Base-by-base conservation (phyloP, 1,140 invertebrate genomes). In the Aphaenogaster rudis region DNA sequence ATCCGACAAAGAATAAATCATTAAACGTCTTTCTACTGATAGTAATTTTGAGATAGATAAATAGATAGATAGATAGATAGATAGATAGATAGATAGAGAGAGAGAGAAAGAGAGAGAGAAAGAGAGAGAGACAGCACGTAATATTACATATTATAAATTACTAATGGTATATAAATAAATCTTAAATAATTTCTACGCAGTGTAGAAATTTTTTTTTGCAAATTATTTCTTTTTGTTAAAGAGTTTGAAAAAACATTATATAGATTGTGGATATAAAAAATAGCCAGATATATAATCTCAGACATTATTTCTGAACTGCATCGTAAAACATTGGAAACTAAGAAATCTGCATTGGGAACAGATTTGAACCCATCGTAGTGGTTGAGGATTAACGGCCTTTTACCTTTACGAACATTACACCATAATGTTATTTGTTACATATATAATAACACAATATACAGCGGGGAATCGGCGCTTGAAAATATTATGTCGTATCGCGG, bases 401-500 rank as follows among this genome's bases (percentile, higher is more conserved):
- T 71, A 77, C 13, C 54, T 85, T 78, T 78, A 67, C 39, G 50
- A 48, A 78, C 86, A 59, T 88, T 66, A 80, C 74, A 61, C 21
- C 48, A 67, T 74, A 69, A 63, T 85, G 86, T 82, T 88, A 76
- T 45, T 79, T 67, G 79, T 86, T 74, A 80, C 45, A 72, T 87
- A 61, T 85, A 86, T 88, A 86, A 67, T 61, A 88, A 92, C 86
- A 91, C 77, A 90, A 93, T 79, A 89, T 90, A 89, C 77, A 84
- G 33, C 74, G 52, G 85, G 77, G 50, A 78, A 87, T 88, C 87
- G 63, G 87, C 78, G 82, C 74, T 90, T 87, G 88, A 92, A 91
- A 91, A 88, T 76, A 82, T 91, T 85, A 76, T 79, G 66, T 88
- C 85, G 87, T 67, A 63, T 89, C 61, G 74, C 57, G 78, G 57